These are phyloP conservation scores for Pelodiscus sinensis DNA, from an alignment of 2,113 vertebrate genomes.

Conservation along the genomic window DNA sequence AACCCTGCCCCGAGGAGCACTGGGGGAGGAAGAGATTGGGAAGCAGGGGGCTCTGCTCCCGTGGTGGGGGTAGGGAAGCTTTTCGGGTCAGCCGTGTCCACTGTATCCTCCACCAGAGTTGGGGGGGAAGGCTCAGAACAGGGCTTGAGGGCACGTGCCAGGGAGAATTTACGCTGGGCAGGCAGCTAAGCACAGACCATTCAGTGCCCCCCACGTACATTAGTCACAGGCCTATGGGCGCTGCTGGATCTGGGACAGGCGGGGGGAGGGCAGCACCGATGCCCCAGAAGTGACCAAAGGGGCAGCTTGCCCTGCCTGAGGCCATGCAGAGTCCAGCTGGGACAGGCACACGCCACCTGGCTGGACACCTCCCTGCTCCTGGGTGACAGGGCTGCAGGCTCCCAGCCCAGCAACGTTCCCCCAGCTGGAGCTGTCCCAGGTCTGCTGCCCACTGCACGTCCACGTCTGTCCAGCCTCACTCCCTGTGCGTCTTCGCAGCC, in stretches of 20 bases:
- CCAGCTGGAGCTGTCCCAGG: not conserved
- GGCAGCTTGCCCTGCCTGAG: not conserved
- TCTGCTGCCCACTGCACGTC: not conserved
- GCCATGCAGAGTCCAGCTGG: not conserved
- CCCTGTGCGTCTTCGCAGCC: constrained; percentile 78
- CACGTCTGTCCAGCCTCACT: constrained; percentile 61
- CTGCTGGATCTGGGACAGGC: not conserved
- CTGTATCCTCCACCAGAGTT: too few species aligned
- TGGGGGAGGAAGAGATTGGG: too few species aligned
- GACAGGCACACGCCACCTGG: not conserved
- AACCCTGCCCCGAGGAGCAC: rapidly evolving
- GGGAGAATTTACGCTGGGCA: not conserved
- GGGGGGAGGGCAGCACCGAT: too few species aligned
- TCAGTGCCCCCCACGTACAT: too few species aligned
- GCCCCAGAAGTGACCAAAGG: too few species aligned
- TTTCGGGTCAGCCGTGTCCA: too few species aligned
- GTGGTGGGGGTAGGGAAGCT: not conserved
- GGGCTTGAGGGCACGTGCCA: not conserved
- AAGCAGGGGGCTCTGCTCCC: not conserved
- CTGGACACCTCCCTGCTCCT: not conserved
- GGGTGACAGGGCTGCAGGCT: not conserved
- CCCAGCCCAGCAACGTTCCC: not conserved
- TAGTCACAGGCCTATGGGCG: not conserved
- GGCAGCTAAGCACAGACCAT: not conserved
- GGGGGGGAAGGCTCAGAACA: not conserved